These are phyloP conservation scores for Myotis yumanensis DNA, from an alignment of 2,113 vertebrate species.

Conservation along the genomic window DNA sequence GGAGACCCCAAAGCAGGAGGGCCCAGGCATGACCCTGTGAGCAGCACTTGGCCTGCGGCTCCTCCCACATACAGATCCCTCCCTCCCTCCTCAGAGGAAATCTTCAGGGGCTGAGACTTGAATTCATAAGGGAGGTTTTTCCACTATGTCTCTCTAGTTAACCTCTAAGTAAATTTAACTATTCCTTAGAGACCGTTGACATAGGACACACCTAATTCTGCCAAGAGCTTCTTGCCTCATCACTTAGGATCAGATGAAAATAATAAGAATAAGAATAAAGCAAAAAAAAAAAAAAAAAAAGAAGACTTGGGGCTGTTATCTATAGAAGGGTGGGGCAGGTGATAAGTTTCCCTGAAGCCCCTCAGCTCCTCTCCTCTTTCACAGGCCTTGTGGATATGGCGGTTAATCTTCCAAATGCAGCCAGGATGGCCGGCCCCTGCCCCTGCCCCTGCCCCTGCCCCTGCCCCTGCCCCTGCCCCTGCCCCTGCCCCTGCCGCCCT, in stretches of 20 bases:
- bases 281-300: neutral
- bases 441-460: neutral
- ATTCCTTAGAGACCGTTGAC: neutral
- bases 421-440: fast-evolving
- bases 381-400: neutral
- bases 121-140: neutral
- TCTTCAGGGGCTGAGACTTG: neutral
- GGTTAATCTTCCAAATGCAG: neutral
- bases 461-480: neutral
- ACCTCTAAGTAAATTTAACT: neutral
- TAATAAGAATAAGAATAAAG: neutral
- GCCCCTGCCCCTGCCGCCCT: neutral
- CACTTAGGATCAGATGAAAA: neutral
- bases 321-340: neutral
- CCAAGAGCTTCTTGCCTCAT: neutral
- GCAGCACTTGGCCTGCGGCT: neutral
- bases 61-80: neutral
- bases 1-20: neutral
- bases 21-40: neutral
- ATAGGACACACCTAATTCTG: neutral
- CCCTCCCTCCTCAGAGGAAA: neutral
- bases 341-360: neutral
- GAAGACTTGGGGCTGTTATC: neutral
- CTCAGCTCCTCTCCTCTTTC: neutral
- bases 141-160: neutral